Evolutionary conservation across 2,888 invertebrate genomes (phyloP).

Genomic region (Synergus gifuensis): DNA sequence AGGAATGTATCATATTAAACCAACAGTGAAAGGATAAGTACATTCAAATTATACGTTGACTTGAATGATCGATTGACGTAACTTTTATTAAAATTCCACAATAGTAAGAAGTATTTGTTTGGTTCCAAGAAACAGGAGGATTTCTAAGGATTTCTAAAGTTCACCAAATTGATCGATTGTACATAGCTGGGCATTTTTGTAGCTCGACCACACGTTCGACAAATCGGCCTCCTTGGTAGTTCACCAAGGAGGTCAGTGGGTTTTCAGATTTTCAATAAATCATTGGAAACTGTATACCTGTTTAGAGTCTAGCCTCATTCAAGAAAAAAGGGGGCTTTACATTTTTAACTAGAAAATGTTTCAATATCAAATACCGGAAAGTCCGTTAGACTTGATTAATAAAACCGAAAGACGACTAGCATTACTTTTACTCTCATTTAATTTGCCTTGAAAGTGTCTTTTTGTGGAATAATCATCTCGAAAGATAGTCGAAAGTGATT

Average conservation of each 20-base stretch:
- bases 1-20: no score
- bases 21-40: no score
- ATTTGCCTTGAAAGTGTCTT: neutral
- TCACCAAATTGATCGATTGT: no score
- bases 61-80: neutral
- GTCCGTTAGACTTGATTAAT: no score
- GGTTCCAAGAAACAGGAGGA: neutral
- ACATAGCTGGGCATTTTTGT: no score
- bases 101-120: neutral
- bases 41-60: neutral
- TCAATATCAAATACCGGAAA: no score
- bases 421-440: neutral
- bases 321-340: neutral
- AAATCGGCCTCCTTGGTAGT: conserved; percentile 61
- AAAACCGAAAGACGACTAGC: neutral
- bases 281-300: neutral
- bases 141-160: no score
- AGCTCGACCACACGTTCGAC: neutral
- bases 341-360: no score
- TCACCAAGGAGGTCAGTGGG: conserved; percentile 74
- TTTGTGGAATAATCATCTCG: neutral
- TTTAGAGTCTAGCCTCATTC: neutral
- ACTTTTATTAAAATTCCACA: neutral
- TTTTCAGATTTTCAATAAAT: conserved; percentile 72
- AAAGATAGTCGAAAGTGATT: neutral